phyloP scores from a whole-genome alignment of 1,140 invertebrate genomes.

The Saccostrea echinata region DNA sequence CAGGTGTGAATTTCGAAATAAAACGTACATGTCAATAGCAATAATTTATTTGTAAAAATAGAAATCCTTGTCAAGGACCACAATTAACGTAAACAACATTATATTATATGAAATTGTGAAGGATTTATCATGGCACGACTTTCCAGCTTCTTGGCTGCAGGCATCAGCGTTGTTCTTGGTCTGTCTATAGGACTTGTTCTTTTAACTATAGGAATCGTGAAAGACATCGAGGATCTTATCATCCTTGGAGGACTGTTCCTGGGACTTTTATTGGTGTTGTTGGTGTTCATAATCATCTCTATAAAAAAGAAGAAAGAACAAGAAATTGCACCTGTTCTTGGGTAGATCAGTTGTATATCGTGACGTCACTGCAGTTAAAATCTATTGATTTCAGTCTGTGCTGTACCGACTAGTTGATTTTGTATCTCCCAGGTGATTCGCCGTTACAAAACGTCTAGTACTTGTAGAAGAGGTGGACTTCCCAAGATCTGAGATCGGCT shows the following conservation, averaged over 20 bases:
- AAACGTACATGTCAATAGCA: background rate
- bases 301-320: constrained; percentile 25
- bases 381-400: background rate
- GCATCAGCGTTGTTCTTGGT: background rate
- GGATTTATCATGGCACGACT: background rate
- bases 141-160: background rate
- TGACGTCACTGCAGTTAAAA: background rate
- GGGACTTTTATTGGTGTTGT: constrained; percentile 3
- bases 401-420: no score
- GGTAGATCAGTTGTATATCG: background rate
- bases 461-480: no score
- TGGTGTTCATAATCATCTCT: constrained; percentile 4
- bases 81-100: background rate
- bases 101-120: background rate
- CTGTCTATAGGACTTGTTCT: background rate
- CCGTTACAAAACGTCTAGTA: no score
- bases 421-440: no score
- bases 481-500: no score
- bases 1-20: constrained; percentile 4
- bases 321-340: background rate
- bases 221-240: constrained; percentile 24
- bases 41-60: background rate
- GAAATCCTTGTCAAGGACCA: background rate
- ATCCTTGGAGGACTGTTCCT: constrained; percentile 7
- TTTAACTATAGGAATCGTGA: background rate